Conservation (phyloP, 1,140 invertebrate genomes). For the Scylla paramamosain region DNA sequence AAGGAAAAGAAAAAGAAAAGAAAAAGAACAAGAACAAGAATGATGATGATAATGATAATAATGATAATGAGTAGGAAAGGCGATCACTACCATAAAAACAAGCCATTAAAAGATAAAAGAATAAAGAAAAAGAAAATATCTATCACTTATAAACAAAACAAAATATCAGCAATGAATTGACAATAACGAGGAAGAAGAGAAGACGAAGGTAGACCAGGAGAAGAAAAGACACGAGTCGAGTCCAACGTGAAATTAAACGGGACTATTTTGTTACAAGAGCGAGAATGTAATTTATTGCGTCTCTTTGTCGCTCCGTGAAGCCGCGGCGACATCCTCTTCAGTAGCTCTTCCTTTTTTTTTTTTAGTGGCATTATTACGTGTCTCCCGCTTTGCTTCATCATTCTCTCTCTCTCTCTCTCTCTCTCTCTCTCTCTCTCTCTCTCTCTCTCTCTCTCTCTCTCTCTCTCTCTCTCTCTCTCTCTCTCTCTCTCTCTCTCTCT, state of each 20-base stretch:
- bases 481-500: conserved; percentile 51
- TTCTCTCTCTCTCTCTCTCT: conserved; percentile 8
- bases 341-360: not conserved
- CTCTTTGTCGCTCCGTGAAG: not conserved
- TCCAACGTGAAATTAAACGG: not conserved
- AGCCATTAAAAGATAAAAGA: not conserved
- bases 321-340: not conserved
- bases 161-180: too few species aligned
- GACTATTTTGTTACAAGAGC: not conserved
- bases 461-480: conserved; percentile 32
- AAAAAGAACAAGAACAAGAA: not conserved
- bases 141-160: too few species aligned
- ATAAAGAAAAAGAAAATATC: too few species aligned
- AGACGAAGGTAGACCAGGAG: too few species aligned
- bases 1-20: not conserved
- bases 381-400: not conserved
- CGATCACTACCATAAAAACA: too few species aligned
- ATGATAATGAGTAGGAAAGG: too few species aligned
- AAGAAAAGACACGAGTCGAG: too few species aligned
- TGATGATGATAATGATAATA: not conserved
- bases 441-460: conserved; percentile 56
- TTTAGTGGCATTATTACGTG: not conserved
- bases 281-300: not conserved
- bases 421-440: conserved; percentile 16
- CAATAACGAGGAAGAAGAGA: too few species aligned